A percentile compares a stretch with the other conserved stretches of the same genome.
phyloP scores from a whole-genome alignment of 2,888 invertebrate genomes.

The Boloria euphrosyne region DNA sequence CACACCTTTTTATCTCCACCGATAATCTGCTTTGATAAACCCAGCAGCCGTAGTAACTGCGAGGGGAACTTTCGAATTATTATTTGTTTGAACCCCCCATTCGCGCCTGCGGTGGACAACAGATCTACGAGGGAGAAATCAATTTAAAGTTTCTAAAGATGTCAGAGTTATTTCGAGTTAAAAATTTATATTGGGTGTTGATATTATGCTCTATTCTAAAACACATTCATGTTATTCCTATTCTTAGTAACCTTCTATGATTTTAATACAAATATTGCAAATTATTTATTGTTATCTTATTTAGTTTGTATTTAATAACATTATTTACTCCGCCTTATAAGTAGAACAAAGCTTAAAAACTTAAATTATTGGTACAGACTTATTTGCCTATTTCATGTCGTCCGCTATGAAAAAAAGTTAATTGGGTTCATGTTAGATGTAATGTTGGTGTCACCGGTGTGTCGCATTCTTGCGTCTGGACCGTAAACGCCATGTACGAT shows the following conservation, averaged over 20 bases:
- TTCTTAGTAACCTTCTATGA: not conserved
- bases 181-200: not conserved
- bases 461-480: slow-evolving; percentile 26
- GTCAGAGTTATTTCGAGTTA: not conserved
- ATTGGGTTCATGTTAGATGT: slow-evolving; percentile 31
- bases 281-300: too few species aligned
- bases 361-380: too few species aligned
- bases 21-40: slow-evolving; percentile 69
- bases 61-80: slow-evolving; percentile 60
- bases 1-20: slow-evolving; percentile 50
- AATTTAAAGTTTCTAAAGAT: slow-evolving; percentile 5
- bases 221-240: not conserved
- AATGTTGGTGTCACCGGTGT: slow-evolving; percentile 25
- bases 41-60: slow-evolving; percentile 52
- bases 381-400: too few species aligned
- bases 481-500: slow-evolving; percentile 17
- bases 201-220: not conserved
- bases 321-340: not conserved
- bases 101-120: slow-evolving; percentile 37
- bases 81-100: slow-evolving; percentile 60
- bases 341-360: slow-evolving; percentile 1
- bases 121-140: slow-evolving; percentile 20
- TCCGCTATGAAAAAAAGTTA: slow-evolving; percentile 23
- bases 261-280: too few species aligned
- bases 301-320: too few species aligned